Percentiles rank a stretch among this genome's conserved stretches.
phyloP scores from a whole-genome alignment of 2,888 invertebrate species.

The Carcina quercana region DNA sequence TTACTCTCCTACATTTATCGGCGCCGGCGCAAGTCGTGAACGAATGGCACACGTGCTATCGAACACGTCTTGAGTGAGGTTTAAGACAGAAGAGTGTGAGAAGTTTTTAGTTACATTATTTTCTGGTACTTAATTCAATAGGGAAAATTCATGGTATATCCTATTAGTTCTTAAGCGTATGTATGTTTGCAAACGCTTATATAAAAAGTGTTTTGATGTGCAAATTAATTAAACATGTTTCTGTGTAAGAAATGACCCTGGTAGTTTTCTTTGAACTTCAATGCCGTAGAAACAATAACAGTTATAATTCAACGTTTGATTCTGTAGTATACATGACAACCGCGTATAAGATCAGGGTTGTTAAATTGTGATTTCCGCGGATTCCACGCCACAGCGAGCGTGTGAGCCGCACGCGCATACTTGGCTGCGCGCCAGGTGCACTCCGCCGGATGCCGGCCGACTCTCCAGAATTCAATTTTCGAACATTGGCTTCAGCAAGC shows the following conservation, averaged over 20 bases:
- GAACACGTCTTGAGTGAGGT: too few species aligned
- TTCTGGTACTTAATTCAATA: too few species aligned
- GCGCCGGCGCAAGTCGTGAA: conserved; percentile 2
- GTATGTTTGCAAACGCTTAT: too few species aligned
- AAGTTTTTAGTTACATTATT: too few species aligned
- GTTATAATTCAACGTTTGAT: conserved; percentile 24
- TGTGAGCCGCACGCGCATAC: conserved; percentile 44
- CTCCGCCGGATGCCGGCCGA: conserved; percentile 47
- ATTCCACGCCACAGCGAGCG: conserved; percentile 47
- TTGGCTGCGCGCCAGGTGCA: conserved; percentile 55
- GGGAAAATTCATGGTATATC: too few species aligned
- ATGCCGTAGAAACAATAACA: conserved; percentile 24
- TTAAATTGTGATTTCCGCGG: conserved; percentile 38
- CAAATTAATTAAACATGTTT: neutral
- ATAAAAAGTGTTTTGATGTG: too few species aligned
- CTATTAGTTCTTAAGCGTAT: too few species aligned
- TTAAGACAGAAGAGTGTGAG: too few species aligned
- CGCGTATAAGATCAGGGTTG: conserved; percentile 28
- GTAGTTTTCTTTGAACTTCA: conserved; percentile 19
- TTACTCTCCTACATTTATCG: too few species aligned
- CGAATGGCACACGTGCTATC: too few species aligned
- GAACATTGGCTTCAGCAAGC: too few species aligned
- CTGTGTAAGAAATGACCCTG: neutral
- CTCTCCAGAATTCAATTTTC: conserved; percentile 27
- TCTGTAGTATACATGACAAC: conserved; percentile 29